Evolutionary conservation across 1,140 invertebrate genomes (phyloP), one percentile per base, ranked within the genome.

Genomic region (Notospermus geniculatus): DNA sequence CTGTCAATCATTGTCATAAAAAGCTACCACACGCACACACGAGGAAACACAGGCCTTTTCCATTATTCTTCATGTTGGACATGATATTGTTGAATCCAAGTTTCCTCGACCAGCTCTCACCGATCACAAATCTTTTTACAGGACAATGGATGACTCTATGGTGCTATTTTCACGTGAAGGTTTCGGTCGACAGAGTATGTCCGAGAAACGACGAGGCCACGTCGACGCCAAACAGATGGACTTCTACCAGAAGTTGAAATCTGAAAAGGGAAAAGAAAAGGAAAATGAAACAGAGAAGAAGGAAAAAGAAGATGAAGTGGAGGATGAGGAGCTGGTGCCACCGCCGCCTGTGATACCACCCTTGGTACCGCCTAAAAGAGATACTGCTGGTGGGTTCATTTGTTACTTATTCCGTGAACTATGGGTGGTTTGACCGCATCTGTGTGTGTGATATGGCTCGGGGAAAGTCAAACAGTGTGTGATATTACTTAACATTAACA

Each of bases 181-280:
- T 9, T 87, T 97, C 65, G 95, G 95, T 0, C 83, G 95, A 27
- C 92, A 96, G 80, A 96, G 93, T 78, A 97, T 98, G 90, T 97
- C 93, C 0, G 95, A 98, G 81, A 97, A 97, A 78, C 84, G 95
- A 52, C 93, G 67, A 43, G 93, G 93, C 0, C 91, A 93, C 13
- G 80, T 95, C 36, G 94, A 97, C 83, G 93, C 95, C n/a, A 91
- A 92, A 78, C 89, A 86, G 71, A 96, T 93, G 1, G 93, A 95
- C 74, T 96, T 93, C 2, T 97, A 97, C 78, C 92, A 96, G 80
- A 86, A 92, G 66, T 94, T 92, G 67, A 96, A 96, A 82, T 92
- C 29, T 62, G 62, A 19, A 55, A 64, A 29, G 58, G 28, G 15
- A 15, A 25, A 1, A 46, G 25, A n/a, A n/a, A 50, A 50, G 46